Base-by-base conservation (phyloP, 2,113 vertebrate genomes). In the Thamnaconus septentrionalis region DNA sequence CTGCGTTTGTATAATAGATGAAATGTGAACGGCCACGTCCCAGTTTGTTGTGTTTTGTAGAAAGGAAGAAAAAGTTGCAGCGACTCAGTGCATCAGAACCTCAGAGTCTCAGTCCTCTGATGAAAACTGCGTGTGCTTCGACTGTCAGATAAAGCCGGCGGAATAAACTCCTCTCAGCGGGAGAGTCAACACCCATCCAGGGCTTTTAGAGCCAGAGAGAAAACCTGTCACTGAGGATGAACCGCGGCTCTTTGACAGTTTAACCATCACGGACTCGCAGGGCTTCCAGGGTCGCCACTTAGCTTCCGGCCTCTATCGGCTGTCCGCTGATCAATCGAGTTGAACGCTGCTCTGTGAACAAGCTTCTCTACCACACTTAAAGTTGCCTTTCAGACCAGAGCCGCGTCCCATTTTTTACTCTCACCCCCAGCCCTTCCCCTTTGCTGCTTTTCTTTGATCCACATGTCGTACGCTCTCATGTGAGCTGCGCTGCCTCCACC, bases 181-280 rank as follows among this genome's bases (percentile, higher is more conserved):
- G 56, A 56, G 61, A 54, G 76, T 76, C 52, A 66, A 62, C 61
- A 76, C 65, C 45, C 42, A 4, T 39, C 45, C 40, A 2, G 3
- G 11, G 56, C 50, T 6, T 48, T 57, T 7, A 8, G 41, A 71
- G 66, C 64, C 69, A 64, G 18, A 65, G 60, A 31, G 39, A 51
- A 47, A 68, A 68, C 54, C 48, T 65, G 56, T 46, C 58, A 51
- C 41, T 64, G 64, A 67, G 61, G 65, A 65, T 61, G 53, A 78
- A 73, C 65, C 53, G 44, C 44, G 49, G 49, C 41, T 69, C 31
- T 39, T 31, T 31, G 49, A 61, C 57, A 59, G 58, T 41, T 73
- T 61, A 65, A 68, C 46, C n/a, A 47, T 0, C 53, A 57, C 52
- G 7, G 49, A 31, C 18, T 62, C 12, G 7, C 58, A 47, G 31